Evolutionary conservation across 2,797 vertebrate species (phyloP).

Genomic region (Dendrocincla fuliginosa): DNA sequence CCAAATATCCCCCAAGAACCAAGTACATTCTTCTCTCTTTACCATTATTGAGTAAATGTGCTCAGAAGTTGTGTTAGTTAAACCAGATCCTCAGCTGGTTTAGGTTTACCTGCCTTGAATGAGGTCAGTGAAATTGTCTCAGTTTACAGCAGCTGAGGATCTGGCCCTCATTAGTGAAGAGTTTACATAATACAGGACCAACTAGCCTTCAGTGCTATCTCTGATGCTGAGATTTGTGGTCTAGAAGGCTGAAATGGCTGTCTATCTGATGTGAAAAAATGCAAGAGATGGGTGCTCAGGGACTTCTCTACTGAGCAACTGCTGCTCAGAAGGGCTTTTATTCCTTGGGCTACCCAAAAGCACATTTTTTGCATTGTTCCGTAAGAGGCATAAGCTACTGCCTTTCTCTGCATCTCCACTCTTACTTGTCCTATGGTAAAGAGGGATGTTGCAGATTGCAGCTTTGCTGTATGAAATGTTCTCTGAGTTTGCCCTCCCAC

Average conservation of each 20-base stretch:
- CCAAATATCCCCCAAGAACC: not conserved
- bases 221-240: not conserved
- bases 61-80: slow-evolving; percentile 1
- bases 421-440: not conserved
- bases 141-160: slow-evolving; percentile 9
- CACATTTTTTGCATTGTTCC: not conserved
- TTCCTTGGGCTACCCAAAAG: not conserved
- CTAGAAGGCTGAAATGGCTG: not conserved
- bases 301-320: not conserved
- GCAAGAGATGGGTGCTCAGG: not conserved
- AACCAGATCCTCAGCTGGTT: slow-evolving; percentile 33
- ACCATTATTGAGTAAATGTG: slow-evolving; percentile 1
- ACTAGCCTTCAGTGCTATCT: not conserved
- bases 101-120: slow-evolving; percentile 15
- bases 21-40: slow-evolving; percentile 8
- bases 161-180: not conserved
- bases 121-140: slow-evolving; percentile 18
- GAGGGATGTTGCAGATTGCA: not conserved
- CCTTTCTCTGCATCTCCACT: not conserved
- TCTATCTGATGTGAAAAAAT: not conserved
- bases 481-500: not conserved
- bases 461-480: not conserved
- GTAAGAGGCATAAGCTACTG: not conserved
- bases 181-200: slow-evolving; percentile 1
- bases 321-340: not conserved